Evolutionary conservation across 2,888 invertebrate species (phyloP), one percentile per base, ranked within the genome.

Genomic region (Leistus spinibarbis): DNA sequence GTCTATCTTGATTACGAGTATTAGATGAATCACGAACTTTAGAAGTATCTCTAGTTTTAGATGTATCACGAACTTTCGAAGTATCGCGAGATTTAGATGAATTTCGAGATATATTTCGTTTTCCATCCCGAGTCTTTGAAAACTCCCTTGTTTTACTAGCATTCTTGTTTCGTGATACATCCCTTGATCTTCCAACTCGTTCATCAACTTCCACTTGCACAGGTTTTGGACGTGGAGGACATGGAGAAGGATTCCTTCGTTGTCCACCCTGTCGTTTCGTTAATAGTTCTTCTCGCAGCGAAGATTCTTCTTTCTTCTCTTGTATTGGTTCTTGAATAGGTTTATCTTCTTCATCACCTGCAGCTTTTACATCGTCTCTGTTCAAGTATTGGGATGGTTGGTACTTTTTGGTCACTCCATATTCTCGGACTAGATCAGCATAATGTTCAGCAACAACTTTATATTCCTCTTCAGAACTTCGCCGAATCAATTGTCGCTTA

Each of bases 381-480:
- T 90, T 89, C 20, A 91, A 86, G 79, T 91, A 91, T 56, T 90
- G 83, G 0, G 88, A 88, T 10, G 88, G 86, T 64, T 85, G 82
- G 5, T 86, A 82, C 80, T 86, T 88, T 77, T 87, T 88, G 16
- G 86, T 86, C 74, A 85, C 86, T 13, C 93, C 91, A 80, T 91
- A 91, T 82, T 91, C 92, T 80, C 90, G 90, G 1, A 95, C 93
- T 78, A 95, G 91, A 82, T 92, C 94, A 17, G 93, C 92, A 80
- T 95, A 95, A 82, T 94, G 92, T 85, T 93, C 93, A 16, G 93
- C 92, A 0, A 92, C 91, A 0, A 91, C 91, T 82, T 88, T 90
- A 0, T 90, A 89, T 83, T 91, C 92, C 78, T 93, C 92, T 66
- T 87, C 87, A 24, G 88, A 65, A 23, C 69, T 75, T 22, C 69